Percentiles rank a stretch among this genome's conserved stretches.
These are phyloP conservation scores for Phylloscopus trochilus DNA, from an alignment of 2,113 vertebrate species.

Conservation along the genomic window DNA sequence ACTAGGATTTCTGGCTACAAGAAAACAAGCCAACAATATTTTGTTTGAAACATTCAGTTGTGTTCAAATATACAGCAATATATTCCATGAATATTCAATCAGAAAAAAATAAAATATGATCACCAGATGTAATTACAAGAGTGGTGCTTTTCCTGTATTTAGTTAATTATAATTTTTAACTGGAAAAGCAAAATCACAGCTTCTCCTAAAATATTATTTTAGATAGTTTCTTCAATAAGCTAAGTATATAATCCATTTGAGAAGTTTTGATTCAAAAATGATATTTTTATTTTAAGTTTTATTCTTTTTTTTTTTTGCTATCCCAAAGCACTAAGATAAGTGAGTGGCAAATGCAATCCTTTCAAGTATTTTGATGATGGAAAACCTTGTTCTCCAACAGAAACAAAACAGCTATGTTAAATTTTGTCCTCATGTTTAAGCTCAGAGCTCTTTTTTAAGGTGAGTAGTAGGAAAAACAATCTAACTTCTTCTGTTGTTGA, in stretches of 20 bases:
- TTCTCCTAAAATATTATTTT: background rate
- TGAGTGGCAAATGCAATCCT: background rate
- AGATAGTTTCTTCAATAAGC: background rate
- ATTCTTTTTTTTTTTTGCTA: background rate
- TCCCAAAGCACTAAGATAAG: background rate
- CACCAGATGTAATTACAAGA: background rate
- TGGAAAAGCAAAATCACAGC: background rate
- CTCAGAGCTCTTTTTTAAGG: background rate
- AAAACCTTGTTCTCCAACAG: background rate
- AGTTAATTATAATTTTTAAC: background rate
- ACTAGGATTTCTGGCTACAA: background rate
- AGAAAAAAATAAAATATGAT: background rate
- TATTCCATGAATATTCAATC: background rate
- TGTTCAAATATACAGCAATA: background rate
- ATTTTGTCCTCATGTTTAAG: background rate
- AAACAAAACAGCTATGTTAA: background rate
- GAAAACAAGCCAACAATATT: background rate
- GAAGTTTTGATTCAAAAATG: background rate
- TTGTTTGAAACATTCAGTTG: background rate
- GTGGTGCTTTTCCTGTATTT: rapidly evolving
- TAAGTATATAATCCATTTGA: background rate
- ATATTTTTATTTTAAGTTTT: background rate
- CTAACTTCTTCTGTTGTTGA: background rate
- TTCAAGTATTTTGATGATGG: background rate
- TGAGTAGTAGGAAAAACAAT: background rate